A percentile compares a stretch with the other conserved stretches of the same genome.
phyloP scores from a whole-genome alignment of 2,113 vertebrate genomes.

The Hemiscyllium ocellatum region DNA sequence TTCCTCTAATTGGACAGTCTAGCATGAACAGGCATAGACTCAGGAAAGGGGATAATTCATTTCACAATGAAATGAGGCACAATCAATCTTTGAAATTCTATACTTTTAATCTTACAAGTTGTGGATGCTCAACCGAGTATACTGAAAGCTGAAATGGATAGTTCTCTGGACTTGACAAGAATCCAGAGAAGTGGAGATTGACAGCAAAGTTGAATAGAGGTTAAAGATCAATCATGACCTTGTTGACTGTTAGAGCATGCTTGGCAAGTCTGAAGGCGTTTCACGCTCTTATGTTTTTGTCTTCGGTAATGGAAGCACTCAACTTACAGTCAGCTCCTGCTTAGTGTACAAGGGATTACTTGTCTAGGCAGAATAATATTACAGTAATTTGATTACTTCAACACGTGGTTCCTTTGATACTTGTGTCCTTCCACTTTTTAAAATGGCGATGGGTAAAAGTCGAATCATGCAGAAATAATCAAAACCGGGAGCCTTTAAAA shows the following conservation, averaged over 20 bases:
- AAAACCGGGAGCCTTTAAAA: not conserved
- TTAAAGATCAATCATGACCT: no score
- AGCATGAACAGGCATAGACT: no score
- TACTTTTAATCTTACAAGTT: not conserved
- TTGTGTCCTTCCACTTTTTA: not conserved
- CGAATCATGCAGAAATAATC: not conserved
- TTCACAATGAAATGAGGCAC: not conserved
- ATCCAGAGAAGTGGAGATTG: no score
- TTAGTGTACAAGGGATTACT: not conserved
- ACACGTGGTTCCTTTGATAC: not conserved
- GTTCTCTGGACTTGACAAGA: no score
- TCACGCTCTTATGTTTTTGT: no score
- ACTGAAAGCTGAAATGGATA: not conserved
- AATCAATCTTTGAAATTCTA: not conserved
- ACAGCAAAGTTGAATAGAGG: no score
- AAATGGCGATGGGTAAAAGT: not conserved
- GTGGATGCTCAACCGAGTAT: no score
- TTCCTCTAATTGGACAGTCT: no score
- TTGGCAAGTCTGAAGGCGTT: no score
- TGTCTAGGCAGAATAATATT: not conserved
- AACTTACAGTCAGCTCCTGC: not conserved
- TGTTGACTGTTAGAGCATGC: no score
- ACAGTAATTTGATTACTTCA: not conserved
- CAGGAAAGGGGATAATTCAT: no score
- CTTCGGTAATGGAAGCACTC: not conserved